Percentiles rank a stretch among this genome's conserved stretches.
Evolutionary conservation across 2,113 vertebrate genomes (phyloP).

Genomic region (Chaetorhynchus papuensis): DNA sequence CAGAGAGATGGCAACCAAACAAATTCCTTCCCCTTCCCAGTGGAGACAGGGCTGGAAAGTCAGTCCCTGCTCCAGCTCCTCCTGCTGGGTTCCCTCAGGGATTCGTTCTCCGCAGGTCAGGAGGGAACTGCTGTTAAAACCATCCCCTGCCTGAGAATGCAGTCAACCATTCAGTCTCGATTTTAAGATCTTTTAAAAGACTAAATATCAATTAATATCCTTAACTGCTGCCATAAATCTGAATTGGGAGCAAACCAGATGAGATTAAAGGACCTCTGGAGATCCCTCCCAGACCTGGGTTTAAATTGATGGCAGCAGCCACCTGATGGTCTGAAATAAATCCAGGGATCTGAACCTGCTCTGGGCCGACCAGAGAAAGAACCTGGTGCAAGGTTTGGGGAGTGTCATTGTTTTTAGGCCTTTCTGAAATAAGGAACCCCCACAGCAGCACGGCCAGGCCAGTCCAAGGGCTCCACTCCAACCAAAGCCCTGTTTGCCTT

Average conservation of each 20-base stretch:
- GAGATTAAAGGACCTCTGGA: neutral
- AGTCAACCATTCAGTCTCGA: fast-evolving
- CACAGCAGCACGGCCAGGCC: neutral
- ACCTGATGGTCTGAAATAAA: neutral
- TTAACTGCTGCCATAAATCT: neutral
- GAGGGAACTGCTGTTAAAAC: neutral
- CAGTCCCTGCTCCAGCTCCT: neutral
- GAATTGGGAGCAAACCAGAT: neutral
- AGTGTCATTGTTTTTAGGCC: neutral
- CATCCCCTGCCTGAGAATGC: neutral
- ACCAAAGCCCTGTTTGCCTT: neutral
- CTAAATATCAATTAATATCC: neutral
- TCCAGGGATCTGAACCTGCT: neutral
- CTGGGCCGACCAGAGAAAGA: neutral
- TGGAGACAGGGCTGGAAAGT: neutral
- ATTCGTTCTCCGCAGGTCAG: neutral
- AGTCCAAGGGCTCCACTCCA: neutral
- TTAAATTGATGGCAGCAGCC: neutral
- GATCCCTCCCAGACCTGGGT: neutral
- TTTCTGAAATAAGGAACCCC: neutral
- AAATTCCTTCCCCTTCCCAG: neutral
- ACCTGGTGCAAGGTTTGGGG: neutral
- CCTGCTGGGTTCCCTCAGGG: neutral
- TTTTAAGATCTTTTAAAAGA: neutral
- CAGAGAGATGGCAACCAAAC: neutral